Conservation (phyloP, 2,797 vertebrate species). For the Myoxocephalus aenaeus region DNA sequence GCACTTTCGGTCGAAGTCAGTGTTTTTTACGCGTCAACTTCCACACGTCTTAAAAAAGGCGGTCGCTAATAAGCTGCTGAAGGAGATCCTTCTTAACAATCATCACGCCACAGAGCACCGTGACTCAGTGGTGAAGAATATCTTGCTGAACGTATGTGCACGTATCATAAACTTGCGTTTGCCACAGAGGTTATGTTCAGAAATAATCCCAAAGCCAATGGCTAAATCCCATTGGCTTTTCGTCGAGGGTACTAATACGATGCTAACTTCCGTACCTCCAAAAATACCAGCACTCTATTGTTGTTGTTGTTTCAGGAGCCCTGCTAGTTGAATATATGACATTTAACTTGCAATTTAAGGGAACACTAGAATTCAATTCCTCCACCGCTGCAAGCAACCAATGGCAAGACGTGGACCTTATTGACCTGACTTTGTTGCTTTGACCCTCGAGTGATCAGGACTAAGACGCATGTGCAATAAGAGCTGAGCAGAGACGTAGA, state of each 20-base stretch:
- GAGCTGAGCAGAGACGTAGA: background rate
- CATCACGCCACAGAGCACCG: no score
- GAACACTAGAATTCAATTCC: background rate
- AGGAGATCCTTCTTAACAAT: no score
- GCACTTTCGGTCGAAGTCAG: no score
- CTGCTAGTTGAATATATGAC: background rate
- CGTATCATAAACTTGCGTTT: no score
- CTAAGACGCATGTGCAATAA: background rate
- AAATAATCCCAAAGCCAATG: background rate
- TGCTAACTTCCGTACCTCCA: no score
- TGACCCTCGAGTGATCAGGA: slow-evolving; percentile 17
- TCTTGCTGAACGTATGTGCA: no score
- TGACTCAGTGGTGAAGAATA: no score
- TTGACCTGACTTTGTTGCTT: slow-evolving; percentile 23
- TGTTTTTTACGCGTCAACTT: no score
- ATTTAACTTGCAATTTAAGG: background rate
- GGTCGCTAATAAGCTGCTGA: no score
- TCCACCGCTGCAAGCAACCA: background rate
- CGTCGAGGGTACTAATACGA: no score
- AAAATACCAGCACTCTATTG: background rate
- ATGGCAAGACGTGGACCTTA: background rate
- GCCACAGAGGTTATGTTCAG: background rate
- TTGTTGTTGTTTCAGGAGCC: background rate
- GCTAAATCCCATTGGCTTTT: no score
- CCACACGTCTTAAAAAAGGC: background rate